Conservation (phyloP, 2,113 vertebrate genomes). For the Cepphus grylle region DNA sequence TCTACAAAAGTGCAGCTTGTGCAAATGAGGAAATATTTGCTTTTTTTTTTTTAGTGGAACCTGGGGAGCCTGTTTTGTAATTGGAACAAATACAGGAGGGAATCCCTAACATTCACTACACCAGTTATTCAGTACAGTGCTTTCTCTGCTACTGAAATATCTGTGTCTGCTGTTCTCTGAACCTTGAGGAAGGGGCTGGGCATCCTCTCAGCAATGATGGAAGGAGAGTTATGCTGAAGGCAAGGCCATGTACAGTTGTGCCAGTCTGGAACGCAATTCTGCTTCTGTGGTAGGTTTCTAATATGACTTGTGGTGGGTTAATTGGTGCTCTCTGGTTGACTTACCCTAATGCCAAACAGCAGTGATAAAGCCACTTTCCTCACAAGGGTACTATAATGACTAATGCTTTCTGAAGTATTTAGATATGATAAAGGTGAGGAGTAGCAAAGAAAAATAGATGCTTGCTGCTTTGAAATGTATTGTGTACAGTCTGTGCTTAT, state of each 20-base stretch:
- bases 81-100: not conserved
- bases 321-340: not conserved
- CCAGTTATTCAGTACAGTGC: not conserved
- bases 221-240: not conserved
- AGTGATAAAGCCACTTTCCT: not conserved
- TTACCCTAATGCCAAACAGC: not conserved
- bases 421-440: not conserved
- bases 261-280: not conserved
- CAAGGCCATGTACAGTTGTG: rapidly evolving
- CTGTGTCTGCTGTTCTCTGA: not conserved
- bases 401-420: not conserved
- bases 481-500: not conserved
- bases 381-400: not conserved
- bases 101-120: not conserved
- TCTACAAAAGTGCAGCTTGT: not conserved
- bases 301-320: not conserved
- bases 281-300: not conserved
- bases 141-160: not conserved
- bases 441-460: not conserved
- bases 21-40: not conserved
- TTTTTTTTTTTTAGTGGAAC: not conserved
- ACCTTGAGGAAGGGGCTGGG: not conserved
- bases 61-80: not conserved
- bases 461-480: not conserved
- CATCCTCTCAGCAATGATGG: not conserved